Conservation (phyloP, 92 coral and sea anemone genomes). For the Desmophyllum pertusum region DNA sequence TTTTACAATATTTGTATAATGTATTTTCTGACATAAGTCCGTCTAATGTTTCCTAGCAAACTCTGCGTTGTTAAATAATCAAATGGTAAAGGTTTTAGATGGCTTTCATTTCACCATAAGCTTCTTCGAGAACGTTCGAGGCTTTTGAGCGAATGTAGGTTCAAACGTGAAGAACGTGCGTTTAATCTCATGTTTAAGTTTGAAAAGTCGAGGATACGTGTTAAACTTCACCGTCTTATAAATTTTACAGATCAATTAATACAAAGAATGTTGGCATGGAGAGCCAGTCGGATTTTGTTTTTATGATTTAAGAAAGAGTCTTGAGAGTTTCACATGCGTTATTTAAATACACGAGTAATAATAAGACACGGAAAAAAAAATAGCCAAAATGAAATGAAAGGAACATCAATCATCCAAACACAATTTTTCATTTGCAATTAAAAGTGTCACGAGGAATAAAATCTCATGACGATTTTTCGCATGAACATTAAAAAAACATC, state of each 20-base stretch:
- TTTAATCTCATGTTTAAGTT: neutral
- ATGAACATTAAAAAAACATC: neutral
- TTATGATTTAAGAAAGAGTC: neutral
- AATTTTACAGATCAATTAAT: neutral
- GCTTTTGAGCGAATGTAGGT: neutral
- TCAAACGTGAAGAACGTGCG: neutral
- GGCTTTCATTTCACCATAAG: neutral
- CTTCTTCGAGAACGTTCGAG: neutral
- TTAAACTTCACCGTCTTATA: neutral
- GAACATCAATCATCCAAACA: neutral
- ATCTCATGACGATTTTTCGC: conserved; percentile 1
- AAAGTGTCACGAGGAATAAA: no score
- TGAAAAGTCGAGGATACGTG: neutral
- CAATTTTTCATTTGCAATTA: conserved; percentile 15
- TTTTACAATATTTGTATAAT: neutral
- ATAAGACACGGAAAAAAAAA: neutral
- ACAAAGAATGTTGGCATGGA: neutral
- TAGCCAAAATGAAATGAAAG: neutral
- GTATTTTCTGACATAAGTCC: neutral
- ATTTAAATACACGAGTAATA: neutral
- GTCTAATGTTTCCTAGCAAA: neutral
- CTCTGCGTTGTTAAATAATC: neutral
- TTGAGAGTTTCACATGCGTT: no score
- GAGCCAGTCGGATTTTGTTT: neutral
- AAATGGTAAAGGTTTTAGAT: neutral